Evolutionary conservation across 2,113 vertebrate genomes (phyloP), one percentile per base, ranked within the genome.

Genomic region (Mormoops blainvillei): DNA sequence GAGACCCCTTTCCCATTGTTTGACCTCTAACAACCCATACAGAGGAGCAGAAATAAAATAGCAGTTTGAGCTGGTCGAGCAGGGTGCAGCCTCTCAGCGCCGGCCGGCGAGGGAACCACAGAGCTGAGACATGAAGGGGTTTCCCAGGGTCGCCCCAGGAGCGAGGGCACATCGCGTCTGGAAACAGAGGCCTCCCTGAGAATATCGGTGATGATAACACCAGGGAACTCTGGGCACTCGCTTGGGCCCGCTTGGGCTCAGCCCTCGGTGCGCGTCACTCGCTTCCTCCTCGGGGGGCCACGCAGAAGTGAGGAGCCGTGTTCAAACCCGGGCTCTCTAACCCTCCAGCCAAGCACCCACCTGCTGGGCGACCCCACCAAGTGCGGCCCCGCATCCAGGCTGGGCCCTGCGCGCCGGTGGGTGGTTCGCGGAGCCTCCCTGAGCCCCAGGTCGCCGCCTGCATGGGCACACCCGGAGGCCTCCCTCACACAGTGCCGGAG

Each of bases 281-380:
- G 12, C 2, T 1, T 15, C 0, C 13, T 4, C 65, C 4, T 70
- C 63, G 1, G 1, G 0, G 48, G 41, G 24, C 48, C 85, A 18
- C 3, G 9, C 41, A 6, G 63, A 48, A 36, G 20, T 1, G 15
- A 38, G 33, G 4, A 10, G 22, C 18, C 0, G 54, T 4, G 12
- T 31, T 56, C 45, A 4, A 14, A 2, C 56, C 5, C 65, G 4
- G 50, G 10, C 28, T 20, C 65, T 14, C 61, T 3, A 0, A 24
- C 0, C 0, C 26, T 28, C 26, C 28, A 8, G 41, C 63, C 2
- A 13, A n/a, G 1, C 0, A 0, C 48, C 54, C 8, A 1, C 4
- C 36, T 1, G 9, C 58, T 18, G 19, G 20, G 26, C 0, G 1
- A 3, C 15, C 7, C 43, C 4, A 0, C 41, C 4, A 1, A 0